These are phyloP conservation scores for Whitmania pigra DNA, from an alignment of 1,140 invertebrate genomes.

Conservation along the genomic window DNA sequence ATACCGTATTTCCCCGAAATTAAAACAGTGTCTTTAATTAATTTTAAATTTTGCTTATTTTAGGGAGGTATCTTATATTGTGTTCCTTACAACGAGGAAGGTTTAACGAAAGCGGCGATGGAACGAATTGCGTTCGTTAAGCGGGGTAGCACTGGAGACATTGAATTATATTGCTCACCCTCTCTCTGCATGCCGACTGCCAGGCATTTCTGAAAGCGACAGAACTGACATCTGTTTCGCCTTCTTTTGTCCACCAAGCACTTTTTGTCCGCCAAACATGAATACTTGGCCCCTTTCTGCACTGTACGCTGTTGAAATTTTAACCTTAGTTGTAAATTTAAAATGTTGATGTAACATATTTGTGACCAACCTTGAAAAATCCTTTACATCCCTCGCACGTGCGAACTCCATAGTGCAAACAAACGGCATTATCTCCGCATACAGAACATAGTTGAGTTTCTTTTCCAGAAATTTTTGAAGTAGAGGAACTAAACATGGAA, in stretches of 20 bases:
- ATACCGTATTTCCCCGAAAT: no score
- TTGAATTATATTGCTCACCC: conserved; percentile 43
- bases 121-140: no score
- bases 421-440: conserved; percentile 93
- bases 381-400: conserved; percentile 91
- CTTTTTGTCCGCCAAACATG: conserved; percentile 89
- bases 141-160: no score
- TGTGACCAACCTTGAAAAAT: conserved; percentile 48
- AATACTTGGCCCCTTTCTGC: conserved; percentile 96
- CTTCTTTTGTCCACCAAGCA: conserved; percentile 95
- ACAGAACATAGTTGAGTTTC: conserved; percentile 74
- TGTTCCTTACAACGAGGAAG: no score
- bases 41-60: no score
- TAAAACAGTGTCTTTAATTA: no score
- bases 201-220: conserved; percentile 95
- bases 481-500: background rate
- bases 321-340: background rate
- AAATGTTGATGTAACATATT: background rate
- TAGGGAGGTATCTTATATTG: no score
- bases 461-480: conserved; percentile 24
- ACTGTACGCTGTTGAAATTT: conserved; percentile 63
- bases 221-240: conserved; percentile 93
- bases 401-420: conserved; percentile 92
- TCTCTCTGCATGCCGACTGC: conserved; percentile 96
- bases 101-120: no score